Evolutionary conservation across 2,888 invertebrate genomes (phyloP), one percentile per base, ranked within the genome.

Genomic region (Molorchus minor): DNA sequence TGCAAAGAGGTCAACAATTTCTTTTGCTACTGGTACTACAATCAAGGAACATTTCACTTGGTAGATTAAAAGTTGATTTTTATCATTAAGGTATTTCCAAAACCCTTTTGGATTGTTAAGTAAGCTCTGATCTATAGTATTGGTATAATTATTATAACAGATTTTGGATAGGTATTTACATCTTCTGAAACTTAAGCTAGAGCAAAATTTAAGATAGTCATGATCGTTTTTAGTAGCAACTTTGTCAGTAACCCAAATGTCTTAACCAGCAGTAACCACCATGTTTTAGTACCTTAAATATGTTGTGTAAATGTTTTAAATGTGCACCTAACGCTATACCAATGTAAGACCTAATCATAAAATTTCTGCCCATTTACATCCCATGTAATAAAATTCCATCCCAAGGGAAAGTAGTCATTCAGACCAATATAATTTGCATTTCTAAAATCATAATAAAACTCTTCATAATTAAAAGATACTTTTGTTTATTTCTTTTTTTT

Each of bases 391-490:
- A 25, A 25, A 5, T 25, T 4, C 4, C 8, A 4, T 4, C 4
- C 25, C 25, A 4, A 5, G 5, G 35, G 33, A 33, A 33, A 33
- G 17, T 47, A 47, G 17, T 47, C 19, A 16, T 33, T 47, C 2
- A 47, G 10, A 17, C 35, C 35, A 16, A 5, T 10, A 25, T 29
- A 45, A 15, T 45, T 29, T 15, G 45, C 45, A 29, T 45, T 45
- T 45, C 15, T 33, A 33, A 47, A 47, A 17, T 33, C 33, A 47
- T 33, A 17, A 33, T 47, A 47, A 43, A 10, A 43, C 19, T 47
- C 47, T 16, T n/a, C 33, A 33, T 47, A 47, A n/a, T n/a, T n/a
- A n/a, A n/a, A n/a, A n/a, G n/a, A n/a, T n/a, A n/a, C n/a, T n/a
- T n/a, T n/a, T n/a, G n/a, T 3, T 17, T 29, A 25, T 5, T 8